These are phyloP conservation scores for Drosophila sp. DNA, from an alignment of 1,140 invertebrate genomes.

Conservation along the genomic window DNA sequence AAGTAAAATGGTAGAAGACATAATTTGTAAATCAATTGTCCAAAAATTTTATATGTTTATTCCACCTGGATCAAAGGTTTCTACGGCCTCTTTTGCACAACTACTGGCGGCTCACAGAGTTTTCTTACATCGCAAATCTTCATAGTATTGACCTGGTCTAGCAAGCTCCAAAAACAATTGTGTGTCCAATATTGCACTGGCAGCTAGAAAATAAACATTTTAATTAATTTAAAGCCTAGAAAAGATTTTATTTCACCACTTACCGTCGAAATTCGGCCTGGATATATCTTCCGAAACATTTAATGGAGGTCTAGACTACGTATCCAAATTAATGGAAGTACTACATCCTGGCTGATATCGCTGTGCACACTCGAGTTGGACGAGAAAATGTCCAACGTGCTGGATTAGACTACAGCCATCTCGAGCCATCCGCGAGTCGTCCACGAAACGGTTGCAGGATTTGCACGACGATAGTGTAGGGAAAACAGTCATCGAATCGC, in stretches of 20 bases:
- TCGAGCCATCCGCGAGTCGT: too few species aligned
- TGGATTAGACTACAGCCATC: too few species aligned
- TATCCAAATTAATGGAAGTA: conserved; percentile 83
- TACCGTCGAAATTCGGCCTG: conserved; percentile 84
- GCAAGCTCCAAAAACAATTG: conserved; percentile 65
- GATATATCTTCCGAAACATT: conserved; percentile 84
- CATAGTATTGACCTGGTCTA: conserved; percentile 84
- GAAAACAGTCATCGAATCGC: too few species aligned
- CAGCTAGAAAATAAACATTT: conserved; percentile 20
- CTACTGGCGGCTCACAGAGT: conserved; percentile 60
- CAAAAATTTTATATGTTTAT: conserved; percentile 66
- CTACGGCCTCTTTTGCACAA: conserved; percentile 30
- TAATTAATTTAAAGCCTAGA: not conserved
- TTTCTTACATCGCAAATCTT: conserved; percentile 85
- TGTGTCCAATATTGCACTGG: conserved; percentile 48
- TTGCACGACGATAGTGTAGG: too few species aligned
- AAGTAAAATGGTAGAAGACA: conserved; percentile 84
- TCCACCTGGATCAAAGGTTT: conserved; percentile 26
- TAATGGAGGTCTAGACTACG: conserved; percentile 78
- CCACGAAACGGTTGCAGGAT: too few species aligned
- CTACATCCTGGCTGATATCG: conserved; percentile 66
- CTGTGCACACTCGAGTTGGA: conserved; percentile 80
- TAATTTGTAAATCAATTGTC: conserved; percentile 32
- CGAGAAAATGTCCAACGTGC: conserved; percentile 66
- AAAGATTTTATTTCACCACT: conserved; percentile 22